Conservation (phyloP, 2,797 vertebrate genomes). For the Eurystomus glaucurus region DNA sequence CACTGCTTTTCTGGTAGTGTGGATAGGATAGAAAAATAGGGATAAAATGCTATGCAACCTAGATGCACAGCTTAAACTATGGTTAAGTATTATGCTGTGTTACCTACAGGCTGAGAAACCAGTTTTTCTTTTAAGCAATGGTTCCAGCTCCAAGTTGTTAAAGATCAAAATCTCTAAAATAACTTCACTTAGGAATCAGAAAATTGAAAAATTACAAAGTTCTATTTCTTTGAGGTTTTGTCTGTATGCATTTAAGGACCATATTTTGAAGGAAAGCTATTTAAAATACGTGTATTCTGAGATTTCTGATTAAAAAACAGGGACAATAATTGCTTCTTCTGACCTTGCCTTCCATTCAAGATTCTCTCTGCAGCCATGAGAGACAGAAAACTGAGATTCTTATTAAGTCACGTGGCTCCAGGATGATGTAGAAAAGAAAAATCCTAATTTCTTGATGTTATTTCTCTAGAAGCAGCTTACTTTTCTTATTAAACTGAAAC, state of each 20-base stretch:
- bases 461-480: not conserved
- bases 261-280: not conserved
- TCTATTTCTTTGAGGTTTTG: not conserved
- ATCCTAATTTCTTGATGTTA: not conserved
- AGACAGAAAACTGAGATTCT: not conserved
- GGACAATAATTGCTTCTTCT: not conserved
- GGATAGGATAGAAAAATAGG: not conserved
- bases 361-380: not conserved
- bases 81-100: not conserved
- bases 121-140: not conserved
- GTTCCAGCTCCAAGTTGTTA: not conserved
- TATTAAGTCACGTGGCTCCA: not conserved
- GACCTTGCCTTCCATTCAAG: not conserved
- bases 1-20: not conserved
- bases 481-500: conserved; percentile 1
- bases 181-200: not conserved
- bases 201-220: not conserved
- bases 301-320: not conserved
- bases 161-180: not conserved
- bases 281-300: not conserved
- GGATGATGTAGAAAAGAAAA: not conserved
- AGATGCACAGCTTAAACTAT: not conserved
- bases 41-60: not conserved
- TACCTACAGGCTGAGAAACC: not conserved
- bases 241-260: not conserved